phyloP scores from a whole-genome alignment of 2,113 vertebrate genomes.

The Pelodiscus sinensis region DNA sequence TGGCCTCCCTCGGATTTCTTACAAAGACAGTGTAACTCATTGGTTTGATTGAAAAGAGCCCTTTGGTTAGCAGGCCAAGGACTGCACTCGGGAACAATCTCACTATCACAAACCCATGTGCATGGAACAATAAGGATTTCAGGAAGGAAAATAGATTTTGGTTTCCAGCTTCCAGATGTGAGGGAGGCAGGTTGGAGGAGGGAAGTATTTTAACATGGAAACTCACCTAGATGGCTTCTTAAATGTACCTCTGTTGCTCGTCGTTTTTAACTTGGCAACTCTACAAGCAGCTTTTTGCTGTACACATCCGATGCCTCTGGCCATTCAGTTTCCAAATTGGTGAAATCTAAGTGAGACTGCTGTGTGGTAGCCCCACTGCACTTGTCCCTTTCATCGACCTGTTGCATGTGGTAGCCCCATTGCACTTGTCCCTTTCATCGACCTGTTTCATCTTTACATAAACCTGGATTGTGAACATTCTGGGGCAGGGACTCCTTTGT shows the following conservation, averaged over 20 bases:
- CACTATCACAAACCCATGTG: neutral
- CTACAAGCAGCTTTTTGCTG: neutral
- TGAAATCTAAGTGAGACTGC: neutral
- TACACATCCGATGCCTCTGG: neutral
- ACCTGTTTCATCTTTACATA: neutral
- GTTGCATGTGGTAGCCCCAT: neutral
- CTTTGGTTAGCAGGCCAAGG: neutral
- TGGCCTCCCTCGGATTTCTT: neutral
- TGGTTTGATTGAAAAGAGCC: rapidly evolving
- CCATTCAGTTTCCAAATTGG: neutral
- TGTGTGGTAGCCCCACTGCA: neutral
- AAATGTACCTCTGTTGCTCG: constrained; percentile 51
- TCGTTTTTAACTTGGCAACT: constrained; percentile 24
- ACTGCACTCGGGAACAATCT: constrained; percentile 32
- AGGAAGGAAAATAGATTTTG: neutral
- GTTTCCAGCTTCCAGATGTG: neutral
- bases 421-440: no score
- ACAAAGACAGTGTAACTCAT: constrained; percentile 22
- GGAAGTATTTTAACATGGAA: constrained; percentile 52
- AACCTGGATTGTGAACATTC: neutral
- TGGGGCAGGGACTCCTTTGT: neutral
- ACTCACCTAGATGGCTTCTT: constrained; percentile 54
- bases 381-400: no score
- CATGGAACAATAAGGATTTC: neutral
- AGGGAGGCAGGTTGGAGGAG: neutral